Percentiles rank a stretch among this genome's conserved stretches.
These are phyloP conservation scores for Malthinus flaveolus DNA, from an alignment of 2,888 invertebrate genomes.

Conservation along the genomic window DNA sequence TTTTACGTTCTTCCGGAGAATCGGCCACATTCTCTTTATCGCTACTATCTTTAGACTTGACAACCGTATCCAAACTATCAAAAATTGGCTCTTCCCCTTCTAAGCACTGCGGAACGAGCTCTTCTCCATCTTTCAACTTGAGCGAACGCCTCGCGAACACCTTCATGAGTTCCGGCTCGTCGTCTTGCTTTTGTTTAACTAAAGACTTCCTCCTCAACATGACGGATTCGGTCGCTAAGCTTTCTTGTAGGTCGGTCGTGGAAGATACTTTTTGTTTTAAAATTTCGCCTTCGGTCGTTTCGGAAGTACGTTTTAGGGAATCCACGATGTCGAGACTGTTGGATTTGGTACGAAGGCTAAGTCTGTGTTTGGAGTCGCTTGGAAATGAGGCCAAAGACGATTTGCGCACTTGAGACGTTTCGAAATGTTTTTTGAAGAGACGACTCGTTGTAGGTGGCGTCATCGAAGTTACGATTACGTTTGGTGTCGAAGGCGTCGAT, in stretches of 20 bases:
- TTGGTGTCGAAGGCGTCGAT: conserved; percentile 31
- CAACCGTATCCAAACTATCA: conserved; percentile 46
- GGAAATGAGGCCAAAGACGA: conserved; percentile 26
- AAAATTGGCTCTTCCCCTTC: conserved; percentile 52
- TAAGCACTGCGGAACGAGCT: conserved; percentile 62
- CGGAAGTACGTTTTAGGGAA: conserved; percentile 41
- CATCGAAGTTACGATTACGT: conserved; percentile 35
- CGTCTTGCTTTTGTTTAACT: conserved; percentile 59
- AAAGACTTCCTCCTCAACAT: conserved; percentile 62
- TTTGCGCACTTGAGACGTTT: conserved; percentile 26
- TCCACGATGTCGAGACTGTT: conserved; percentile 61
- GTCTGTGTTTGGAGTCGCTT: conserved; percentile 47
- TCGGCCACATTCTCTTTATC: conserved; percentile 71
- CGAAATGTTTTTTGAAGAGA: conserved; percentile 32
- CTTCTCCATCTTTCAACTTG: conserved; percentile 74
- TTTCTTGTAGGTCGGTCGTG: conserved; percentile 48
- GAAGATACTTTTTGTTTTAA: conserved; percentile 55
- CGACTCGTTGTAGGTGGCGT: conserved; percentile 27
- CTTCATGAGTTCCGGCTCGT: conserved; percentile 79
- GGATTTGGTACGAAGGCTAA: conserved; percentile 60
- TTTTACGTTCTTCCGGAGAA: conserved; percentile 56
- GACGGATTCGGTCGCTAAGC: conserved; percentile 51
- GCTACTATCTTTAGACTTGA: conserved; percentile 69
- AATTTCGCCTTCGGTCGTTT: conserved; percentile 40
- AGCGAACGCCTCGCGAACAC: conserved; percentile 80